These are phyloP conservation scores for Metalampra italica DNA, from an alignment of 2,888 invertebrate species.

Conservation along the genomic window DNA sequence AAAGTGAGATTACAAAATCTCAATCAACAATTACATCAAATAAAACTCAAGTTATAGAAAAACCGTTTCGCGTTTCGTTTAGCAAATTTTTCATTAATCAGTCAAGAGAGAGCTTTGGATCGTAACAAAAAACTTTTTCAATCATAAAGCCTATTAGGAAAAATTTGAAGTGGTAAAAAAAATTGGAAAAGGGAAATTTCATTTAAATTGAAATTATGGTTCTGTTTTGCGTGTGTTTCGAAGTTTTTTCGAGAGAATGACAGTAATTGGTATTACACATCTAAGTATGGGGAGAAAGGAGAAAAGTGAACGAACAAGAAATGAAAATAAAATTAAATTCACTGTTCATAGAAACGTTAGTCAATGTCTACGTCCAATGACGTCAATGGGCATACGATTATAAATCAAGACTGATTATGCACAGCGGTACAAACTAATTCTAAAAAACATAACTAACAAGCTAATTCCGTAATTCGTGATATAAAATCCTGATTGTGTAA, in stretches of 20 bases:
- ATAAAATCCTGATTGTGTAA: too few species aligned
- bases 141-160: conserved; percentile 12
- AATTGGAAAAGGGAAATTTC: background rate
- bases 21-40: background rate
- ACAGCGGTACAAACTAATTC: too few species aligned
- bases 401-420: too few species aligned
- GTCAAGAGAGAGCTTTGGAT: background rate
- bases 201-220: background rate
- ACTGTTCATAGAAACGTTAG: too few species aligned
- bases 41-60: background rate
- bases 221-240: background rate
- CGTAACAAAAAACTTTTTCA: conserved; percentile 14
- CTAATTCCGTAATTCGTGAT: too few species aligned
- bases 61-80: conserved; percentile 7
- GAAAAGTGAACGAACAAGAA: too few species aligned
- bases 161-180: conserved; percentile 6
- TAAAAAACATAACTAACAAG: too few species aligned
- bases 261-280: too few species aligned
- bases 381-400: too few species aligned
- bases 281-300: too few species aligned
- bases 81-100: conserved; percentile 15
- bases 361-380: too few species aligned
- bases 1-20: background rate
- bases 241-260: background rate
- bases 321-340: too few species aligned